phyloP scores from a whole-genome alignment of 2,797 vertebrate species.

The Champsocephalus gunnari region DNA sequence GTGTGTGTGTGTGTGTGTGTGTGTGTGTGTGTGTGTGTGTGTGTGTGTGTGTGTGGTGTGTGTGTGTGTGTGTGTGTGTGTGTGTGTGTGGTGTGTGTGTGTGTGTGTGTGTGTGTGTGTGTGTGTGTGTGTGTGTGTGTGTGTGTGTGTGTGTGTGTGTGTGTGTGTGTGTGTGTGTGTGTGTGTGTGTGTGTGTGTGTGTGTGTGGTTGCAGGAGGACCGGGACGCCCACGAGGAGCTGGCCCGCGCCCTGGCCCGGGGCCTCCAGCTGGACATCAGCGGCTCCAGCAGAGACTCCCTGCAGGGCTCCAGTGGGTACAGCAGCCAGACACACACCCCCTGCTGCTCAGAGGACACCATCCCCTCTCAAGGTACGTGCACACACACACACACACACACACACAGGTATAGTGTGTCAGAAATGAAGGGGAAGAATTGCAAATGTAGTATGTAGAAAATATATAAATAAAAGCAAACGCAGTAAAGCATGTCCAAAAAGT shows the following conservation, averaged over 20 bases:
- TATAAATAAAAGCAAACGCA: not conserved
- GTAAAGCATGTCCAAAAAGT: no score
- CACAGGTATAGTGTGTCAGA: no score
- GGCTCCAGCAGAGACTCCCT: conserved; percentile 92
- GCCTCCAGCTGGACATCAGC: conserved; percentile 91
- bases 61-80: no score
- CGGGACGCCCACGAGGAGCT: conserved; percentile 88
- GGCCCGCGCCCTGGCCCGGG: conserved; percentile 87
- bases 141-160: no score
- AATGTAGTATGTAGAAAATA: not conserved
- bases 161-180: no score
- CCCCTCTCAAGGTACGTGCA: conserved; percentile 86
- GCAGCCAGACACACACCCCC: conserved; percentile 93
- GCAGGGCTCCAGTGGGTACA: conserved; percentile 94
- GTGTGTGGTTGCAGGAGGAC: conserved; percentile 81
- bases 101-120: no score
- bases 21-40: not conserved
- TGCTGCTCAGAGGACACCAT: conserved; percentile 94
- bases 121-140: no score
- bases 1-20: no score
- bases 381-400: no score
- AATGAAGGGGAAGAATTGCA: no score
- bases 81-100: no score
- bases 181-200: not conserved
- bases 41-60: no score